A percentile compares a stretch with the other conserved stretches of the same genome.
Evolutionary conservation across 1,140 invertebrate genomes (phyloP).

Genomic region (Drosophila ananassae): DNA sequence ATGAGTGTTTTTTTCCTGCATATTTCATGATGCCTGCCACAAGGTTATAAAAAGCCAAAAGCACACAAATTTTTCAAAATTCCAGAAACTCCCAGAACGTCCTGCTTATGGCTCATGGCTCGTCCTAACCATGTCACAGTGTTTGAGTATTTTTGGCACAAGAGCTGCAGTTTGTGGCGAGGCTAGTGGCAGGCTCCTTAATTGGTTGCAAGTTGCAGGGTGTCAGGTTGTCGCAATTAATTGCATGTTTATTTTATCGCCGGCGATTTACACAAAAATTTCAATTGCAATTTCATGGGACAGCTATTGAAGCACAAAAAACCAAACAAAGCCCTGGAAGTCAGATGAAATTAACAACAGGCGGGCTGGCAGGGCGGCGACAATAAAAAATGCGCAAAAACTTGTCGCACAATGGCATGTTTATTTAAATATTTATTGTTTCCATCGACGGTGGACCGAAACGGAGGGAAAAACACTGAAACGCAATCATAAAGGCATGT

Average conservation of each 20-base stretch:
- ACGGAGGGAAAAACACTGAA: background rate
- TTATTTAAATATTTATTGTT: conserved; percentile 34
- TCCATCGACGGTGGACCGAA: background rate
- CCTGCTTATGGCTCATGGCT: no score
- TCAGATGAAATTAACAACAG: conserved; percentile 53
- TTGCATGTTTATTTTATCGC: conserved; percentile 63
- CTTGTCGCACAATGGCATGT: conserved; percentile 22
- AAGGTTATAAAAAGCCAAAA: background rate
- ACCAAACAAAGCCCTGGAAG: conserved; percentile 40
- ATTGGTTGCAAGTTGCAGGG: conserved; percentile 36
- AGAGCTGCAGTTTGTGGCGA: background rate
- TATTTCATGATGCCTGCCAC: conserved; percentile 1
- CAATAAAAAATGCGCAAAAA: conserved; percentile 60
- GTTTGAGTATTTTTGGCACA: background rate
- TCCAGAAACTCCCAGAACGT: no score
- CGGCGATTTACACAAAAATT: conserved; percentile 16
- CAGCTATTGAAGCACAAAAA: conserved; percentile 1
- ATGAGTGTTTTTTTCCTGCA: background rate
- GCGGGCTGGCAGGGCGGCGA: background rate
- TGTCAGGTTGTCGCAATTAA: conserved; percentile 64
- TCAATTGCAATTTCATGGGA: conserved; percentile 41
- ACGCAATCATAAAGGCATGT: background rate
- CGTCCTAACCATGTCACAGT: no score
- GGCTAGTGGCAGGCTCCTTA: conserved; percentile 6
- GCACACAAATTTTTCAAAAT: no score